Conservation (phyloP, 1,140 invertebrate genomes). For the Tribolium castaneum region DNA sequence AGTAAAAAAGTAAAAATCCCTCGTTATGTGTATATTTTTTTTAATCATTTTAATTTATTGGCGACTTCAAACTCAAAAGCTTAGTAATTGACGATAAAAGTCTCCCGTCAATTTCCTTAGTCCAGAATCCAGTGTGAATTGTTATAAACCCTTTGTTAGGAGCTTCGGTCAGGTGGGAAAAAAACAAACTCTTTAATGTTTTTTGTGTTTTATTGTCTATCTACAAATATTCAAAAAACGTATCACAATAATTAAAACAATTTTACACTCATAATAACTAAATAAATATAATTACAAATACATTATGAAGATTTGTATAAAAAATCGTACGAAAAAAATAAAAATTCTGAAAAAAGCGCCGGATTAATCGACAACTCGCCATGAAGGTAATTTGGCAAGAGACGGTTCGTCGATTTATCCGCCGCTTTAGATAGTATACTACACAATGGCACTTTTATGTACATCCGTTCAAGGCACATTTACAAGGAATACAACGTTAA, state of each 20-base stretch:
- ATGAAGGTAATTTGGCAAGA: background rate
- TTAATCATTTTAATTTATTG: too few species aligned
- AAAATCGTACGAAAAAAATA: constrained; percentile 5
- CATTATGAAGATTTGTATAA: background rate
- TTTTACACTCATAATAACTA: background rate
- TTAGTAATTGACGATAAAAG: too few species aligned
- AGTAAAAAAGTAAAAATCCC: too few species aligned
- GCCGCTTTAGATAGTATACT: background rate
- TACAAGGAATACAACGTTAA: constrained; percentile 19
- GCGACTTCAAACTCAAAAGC: too few species aligned
- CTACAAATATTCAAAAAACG: background rate
- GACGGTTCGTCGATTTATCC: background rate
- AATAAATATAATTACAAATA: constrained; percentile 30
- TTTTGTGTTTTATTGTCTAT: background rate
- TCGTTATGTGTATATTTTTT: too few species aligned
- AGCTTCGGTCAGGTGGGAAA: background rate
- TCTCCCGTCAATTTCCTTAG: too few species aligned
- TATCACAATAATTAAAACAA: constrained; percentile 18
- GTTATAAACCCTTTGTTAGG: too few species aligned
- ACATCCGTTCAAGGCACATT: constrained; percentile 31
- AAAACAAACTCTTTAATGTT: background rate
- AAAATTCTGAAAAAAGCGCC: background rate
- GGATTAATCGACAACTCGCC: background rate
- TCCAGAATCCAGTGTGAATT: too few species aligned
- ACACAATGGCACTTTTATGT: constrained; percentile 39